These are phyloP conservation scores for Catharus minimus DNA, from an alignment of 2,113 vertebrate genomes.

Conservation along the genomic window DNA sequence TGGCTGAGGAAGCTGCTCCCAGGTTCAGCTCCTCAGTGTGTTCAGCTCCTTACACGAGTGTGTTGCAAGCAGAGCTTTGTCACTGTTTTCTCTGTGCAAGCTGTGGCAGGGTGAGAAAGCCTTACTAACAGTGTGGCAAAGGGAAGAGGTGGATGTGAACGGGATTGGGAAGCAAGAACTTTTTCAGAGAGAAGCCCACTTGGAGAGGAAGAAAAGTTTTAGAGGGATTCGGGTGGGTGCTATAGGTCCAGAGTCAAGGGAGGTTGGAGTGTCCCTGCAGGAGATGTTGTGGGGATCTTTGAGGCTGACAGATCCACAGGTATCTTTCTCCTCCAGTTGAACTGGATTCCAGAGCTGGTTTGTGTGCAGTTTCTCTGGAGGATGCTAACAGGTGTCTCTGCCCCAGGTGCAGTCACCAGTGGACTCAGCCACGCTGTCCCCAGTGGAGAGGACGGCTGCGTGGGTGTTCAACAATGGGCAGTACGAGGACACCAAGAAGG, in stretches of 20 bases:
- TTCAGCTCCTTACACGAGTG: neutral
- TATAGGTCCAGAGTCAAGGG: neutral
- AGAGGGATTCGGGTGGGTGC: neutral
- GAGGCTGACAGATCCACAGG: neutral
- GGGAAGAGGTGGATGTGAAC: neutral
- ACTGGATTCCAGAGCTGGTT: neutral
- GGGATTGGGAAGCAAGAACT: neutral
- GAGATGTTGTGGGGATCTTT: neutral
- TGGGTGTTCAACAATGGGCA: conserved; percentile 97
- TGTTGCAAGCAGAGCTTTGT: neutral
- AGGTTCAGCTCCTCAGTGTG: neutral
- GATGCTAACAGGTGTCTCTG: conserved; percentile 33
- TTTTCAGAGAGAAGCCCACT: neutral
- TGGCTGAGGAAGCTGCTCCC: neutral
- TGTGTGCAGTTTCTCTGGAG: neutral
- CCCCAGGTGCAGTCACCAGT: conserved; percentile 85
- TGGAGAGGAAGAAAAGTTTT: neutral
- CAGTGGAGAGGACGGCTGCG: conserved; percentile 94
- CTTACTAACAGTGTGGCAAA: neutral
- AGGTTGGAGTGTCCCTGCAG: neutral
- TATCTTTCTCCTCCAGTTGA: neutral
- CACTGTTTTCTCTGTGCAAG: neutral
- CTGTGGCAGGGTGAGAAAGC: neutral
- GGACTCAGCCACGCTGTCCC: conserved; percentile 91
- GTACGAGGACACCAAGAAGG: conserved; percentile 88